A percentile compares a stretch with the other conserved stretches of the same genome.
These are phyloP conservation scores for Labeo rohita DNA, from an alignment of 2,113 vertebrate species.

Conservation along the genomic window DNA sequence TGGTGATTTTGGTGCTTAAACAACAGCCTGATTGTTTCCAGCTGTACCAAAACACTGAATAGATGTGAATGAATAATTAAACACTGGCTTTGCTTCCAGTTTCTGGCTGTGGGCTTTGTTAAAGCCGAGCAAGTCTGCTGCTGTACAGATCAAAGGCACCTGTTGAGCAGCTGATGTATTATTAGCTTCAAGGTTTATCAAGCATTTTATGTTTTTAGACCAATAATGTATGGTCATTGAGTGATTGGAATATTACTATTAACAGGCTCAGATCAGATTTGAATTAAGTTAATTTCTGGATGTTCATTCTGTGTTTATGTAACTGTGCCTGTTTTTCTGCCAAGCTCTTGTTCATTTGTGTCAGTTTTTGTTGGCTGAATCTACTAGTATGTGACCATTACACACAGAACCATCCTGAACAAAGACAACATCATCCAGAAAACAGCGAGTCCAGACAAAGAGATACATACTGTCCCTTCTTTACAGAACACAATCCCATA, in stretches of 20 bases:
- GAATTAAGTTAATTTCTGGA: neutral
- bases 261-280: neutral
- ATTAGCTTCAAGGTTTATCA: slow-evolving; percentile 25
- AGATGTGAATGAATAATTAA: slow-evolving; percentile 63
- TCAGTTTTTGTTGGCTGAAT: slow-evolving; percentile 1
- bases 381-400: neutral
- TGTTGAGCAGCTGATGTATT: neutral
- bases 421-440: neutral
- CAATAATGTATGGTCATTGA: neutral
- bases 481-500: neutral
- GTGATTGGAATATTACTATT: neutral
- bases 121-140: neutral
- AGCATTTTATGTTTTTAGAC: neutral
- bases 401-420: neutral
- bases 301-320: neutral
- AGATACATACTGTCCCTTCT: neutral
- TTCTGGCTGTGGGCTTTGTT: slow-evolving; percentile 46
- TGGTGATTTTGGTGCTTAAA: slow-evolving; percentile 48
- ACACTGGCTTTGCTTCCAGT: slow-evolving; percentile 14
- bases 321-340: neutral
- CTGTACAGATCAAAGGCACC: slow-evolving; percentile 10
- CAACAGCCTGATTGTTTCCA: neutral
- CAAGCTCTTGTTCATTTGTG: neutral
- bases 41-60: slow-evolving; percentile 54
- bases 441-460: neutral